Conservation (phyloP, 2,797 vertebrate genomes). For the Clarias pachynema region DNA sequence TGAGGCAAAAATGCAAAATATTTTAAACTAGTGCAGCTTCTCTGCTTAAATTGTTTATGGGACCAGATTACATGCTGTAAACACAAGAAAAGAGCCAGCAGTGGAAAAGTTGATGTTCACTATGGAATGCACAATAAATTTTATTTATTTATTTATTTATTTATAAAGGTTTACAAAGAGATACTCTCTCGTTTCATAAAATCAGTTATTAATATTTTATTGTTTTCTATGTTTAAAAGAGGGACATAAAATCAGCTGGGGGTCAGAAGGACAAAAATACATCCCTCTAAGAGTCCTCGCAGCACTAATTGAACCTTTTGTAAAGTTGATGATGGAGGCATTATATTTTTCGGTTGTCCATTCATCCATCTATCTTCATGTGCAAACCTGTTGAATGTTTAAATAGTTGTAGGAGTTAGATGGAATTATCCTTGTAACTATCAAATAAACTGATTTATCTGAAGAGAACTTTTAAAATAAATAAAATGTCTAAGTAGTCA, state of each 20-base stretch:
- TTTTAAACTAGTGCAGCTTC: conserved; percentile 61
- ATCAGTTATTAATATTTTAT: neutral
- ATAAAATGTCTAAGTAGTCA: no score
- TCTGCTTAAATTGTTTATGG: conserved; percentile 54
- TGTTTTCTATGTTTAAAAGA: neutral
- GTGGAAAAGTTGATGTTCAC: conserved; percentile 47
- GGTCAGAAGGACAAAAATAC: neutral
- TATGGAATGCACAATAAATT: conserved; percentile 43
- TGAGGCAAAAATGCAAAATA: conserved; percentile 58
- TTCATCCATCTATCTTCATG: neutral
- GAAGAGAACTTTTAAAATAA: no score
- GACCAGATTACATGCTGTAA: conserved; percentile 52
- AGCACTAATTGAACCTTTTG: neutral
- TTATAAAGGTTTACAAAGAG: conserved; percentile 1
- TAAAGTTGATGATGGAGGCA: neutral
- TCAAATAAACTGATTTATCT: neutral
- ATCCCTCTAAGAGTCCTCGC: neutral
- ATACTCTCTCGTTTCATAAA: neutral
- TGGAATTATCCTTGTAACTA: neutral
- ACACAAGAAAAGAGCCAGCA: conserved; percentile 48
- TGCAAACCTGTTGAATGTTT: neutral
- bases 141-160: neutral
- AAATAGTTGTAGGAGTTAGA: neutral
- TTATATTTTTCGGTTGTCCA: neutral
- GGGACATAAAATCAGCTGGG: no score